These are phyloP conservation scores for Crotalus tigris DNA, from an alignment of 2,113 vertebrate genomes.

Conservation along the genomic window DNA sequence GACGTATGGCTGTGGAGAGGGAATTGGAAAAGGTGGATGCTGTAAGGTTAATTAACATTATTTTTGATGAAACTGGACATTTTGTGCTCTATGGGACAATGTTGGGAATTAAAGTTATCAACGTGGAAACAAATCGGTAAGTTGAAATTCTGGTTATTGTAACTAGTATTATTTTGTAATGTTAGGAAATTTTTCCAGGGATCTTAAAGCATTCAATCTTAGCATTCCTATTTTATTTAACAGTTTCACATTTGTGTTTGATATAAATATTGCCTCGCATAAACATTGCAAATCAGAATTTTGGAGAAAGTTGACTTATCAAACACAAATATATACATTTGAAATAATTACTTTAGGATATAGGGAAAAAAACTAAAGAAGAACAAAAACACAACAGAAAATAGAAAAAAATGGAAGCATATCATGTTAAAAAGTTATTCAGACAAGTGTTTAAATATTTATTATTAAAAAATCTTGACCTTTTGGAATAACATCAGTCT, in stretches of 20 bases:
- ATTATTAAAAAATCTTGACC: background rate
- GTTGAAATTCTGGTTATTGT: slow-evolving; percentile 1
- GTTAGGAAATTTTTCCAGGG: background rate
- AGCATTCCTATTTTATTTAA: background rate
- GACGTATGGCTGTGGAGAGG: slow-evolving; percentile 94
- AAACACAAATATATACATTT: background rate
- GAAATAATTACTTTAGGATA: background rate
- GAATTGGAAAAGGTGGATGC: slow-evolving; percentile 96
- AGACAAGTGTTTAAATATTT: background rate
- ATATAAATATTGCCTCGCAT: background rate
- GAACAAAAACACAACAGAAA: background rate
- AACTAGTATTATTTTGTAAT: background rate
- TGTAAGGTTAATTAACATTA: slow-evolving; percentile 89
- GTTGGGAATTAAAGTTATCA: slow-evolving; percentile 98
- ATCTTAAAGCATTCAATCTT: background rate
- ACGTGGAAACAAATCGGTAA: slow-evolving; percentile 96
- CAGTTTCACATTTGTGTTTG: background rate
- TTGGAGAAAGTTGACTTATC: background rate
- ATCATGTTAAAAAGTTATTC: background rate
- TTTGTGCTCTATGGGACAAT: slow-evolving; percentile 98
- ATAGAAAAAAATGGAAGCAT: background rate
- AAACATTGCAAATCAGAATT: background rate
- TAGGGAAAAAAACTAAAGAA: background rate
- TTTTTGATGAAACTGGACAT: slow-evolving; percentile 98
- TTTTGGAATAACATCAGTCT: background rate